Conservation (phyloP, 1,140 invertebrate genomes). For the Musca domestica region DNA sequence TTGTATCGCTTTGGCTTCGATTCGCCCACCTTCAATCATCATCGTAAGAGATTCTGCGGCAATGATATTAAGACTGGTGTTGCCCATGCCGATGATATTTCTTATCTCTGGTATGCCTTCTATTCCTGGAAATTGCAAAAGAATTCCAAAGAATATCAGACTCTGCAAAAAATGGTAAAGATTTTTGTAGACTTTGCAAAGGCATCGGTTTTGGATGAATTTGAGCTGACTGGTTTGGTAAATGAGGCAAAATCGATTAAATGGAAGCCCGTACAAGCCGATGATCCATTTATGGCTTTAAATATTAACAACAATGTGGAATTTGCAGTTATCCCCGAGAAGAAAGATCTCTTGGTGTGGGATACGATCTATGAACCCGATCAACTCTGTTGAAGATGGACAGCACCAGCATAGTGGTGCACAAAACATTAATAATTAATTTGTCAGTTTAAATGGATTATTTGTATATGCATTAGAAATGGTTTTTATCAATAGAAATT, state of each 20-base stretch:
- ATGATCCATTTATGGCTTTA: conserved; percentile 34
- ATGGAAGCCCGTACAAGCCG: conserved; percentile 34
- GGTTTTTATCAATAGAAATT: too few relatives aligned
- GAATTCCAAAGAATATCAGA: conserved; percentile 39
- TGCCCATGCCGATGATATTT: conserved; percentile 64
- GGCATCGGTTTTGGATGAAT: not conserved
- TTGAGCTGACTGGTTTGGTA: conserved; percentile 35
- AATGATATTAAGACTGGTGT: conserved; percentile 34
- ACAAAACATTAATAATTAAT: too few relatives aligned
- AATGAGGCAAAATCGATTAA: conserved; percentile 22
- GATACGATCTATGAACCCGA: conserved; percentile 38
- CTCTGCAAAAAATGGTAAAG: conserved; percentile 45
- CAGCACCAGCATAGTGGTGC: too few relatives aligned
- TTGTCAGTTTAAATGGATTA: too few relatives aligned
- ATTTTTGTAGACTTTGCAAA: conserved; percentile 54
- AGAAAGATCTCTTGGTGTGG: conserved; percentile 54
- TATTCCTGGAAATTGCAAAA: conserved; percentile 49
- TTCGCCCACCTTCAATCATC: conserved; percentile 39
- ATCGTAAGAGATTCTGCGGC: conserved; percentile 24
- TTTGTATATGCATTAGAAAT: too few relatives aligned
- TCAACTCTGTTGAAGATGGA: conserved; percentile 3
- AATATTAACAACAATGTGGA: conserved; percentile 51
- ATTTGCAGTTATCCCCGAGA: conserved; percentile 50
- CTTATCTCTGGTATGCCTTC: conserved; percentile 60
- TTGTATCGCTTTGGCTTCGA: conserved; percentile 55